phyloP scores from a whole-genome alignment of 2,113 vertebrate species.

The Festucalex cinctus region DNA sequence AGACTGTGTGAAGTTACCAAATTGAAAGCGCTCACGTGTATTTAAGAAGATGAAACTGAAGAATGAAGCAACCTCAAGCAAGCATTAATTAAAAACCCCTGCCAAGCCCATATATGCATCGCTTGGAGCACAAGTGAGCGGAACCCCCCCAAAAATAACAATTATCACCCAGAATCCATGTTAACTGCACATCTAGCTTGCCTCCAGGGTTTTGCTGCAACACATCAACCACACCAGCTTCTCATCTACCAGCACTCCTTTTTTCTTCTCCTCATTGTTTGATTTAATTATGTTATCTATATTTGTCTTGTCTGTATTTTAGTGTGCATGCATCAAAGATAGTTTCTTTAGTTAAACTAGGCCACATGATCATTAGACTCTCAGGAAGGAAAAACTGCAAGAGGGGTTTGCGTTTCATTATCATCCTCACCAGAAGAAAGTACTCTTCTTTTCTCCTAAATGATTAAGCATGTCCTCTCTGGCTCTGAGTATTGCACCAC shows the following conservation, averaged over 20 bases:
- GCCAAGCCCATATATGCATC: slow-evolving; percentile 37
- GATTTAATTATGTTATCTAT: slow-evolving; percentile 69
- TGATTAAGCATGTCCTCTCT: slow-evolving; percentile 47
- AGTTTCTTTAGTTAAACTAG: slow-evolving; percentile 63
- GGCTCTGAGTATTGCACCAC: slow-evolving; percentile 30
- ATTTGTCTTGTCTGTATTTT: slow-evolving; percentile 63
- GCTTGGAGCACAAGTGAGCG: slow-evolving; percentile 27
- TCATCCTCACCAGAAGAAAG: slow-evolving; percentile 52
- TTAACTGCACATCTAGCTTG: slow-evolving; percentile 22
- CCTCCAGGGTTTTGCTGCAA: slow-evolving; percentile 46
- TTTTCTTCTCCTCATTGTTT: slow-evolving; percentile 48
- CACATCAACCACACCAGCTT: slow-evolving; percentile 48
- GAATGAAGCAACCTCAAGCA: not conserved
- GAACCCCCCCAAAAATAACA: slow-evolving; percentile 42
- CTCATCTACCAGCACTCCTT: slow-evolving; percentile 26
- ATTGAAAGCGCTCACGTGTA: slow-evolving; percentile 12
- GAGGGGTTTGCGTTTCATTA: slow-evolving; percentile 59
- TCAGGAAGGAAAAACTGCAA: slow-evolving; percentile 26
- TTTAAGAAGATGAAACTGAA: slow-evolving; percentile 21
- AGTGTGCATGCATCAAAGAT: slow-evolving; percentile 41
- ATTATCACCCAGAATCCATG: slow-evolving; percentile 41
- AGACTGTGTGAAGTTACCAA: slow-evolving; percentile 6
- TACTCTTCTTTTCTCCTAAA: slow-evolving; percentile 39
- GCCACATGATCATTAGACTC: slow-evolving; percentile 64
- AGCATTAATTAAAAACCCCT: slow-evolving; percentile 39